Evolutionary conservation across 2,113 vertebrate species (phyloP), one percentile per base, ranked within the genome.

Genomic region (Sinocyclocheilus anshuiensis): DNA sequence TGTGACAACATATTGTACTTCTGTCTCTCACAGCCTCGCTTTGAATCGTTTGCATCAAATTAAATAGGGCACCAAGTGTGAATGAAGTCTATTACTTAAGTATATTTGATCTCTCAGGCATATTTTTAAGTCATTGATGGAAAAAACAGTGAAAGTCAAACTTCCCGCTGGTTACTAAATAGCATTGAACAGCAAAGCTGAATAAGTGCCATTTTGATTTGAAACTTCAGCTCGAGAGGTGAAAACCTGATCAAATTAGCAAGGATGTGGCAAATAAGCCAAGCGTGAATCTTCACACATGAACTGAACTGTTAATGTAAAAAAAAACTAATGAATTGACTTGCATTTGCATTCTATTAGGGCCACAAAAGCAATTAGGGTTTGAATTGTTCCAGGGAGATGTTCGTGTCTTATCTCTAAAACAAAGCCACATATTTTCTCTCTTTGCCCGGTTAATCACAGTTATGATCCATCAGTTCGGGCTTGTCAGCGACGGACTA

Each of bases 251-350:
- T 89, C 94, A 95, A 96, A 96, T 96, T 95, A 93, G 94, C 94
- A 93, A 94, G 93, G 93, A 95, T 95, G 95, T 95, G 94, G 95
- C 95, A 95, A 96, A 94, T 96, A 96, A 96, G 96, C 95, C 96
- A 94, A 91, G 91, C 92, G 92, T 94, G 93, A 93, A 92, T 94
- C 92, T 96, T 96, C 95, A 94, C 95, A 96, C 94, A 94, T 94
- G 95, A 96, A 96, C 94, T 94, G 94, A 95, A 94, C 94, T 96
- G 96, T 95, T 96, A 96, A 95, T 96, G 50, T 95, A 96, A 93
- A 92, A 93, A 96, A 20, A 93, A 93, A 93, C 93, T 92, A 95
- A 94, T 95, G 96, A 96, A 97, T 95, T 96, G 94, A 94, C 94
- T 96, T 78, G 90, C 88, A 96, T 97, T 96, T 96, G 94, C 95